Evolutionary conservation across 2,888 invertebrate genomes (phyloP).

Genomic region (Miltochrista miniata): DNA sequence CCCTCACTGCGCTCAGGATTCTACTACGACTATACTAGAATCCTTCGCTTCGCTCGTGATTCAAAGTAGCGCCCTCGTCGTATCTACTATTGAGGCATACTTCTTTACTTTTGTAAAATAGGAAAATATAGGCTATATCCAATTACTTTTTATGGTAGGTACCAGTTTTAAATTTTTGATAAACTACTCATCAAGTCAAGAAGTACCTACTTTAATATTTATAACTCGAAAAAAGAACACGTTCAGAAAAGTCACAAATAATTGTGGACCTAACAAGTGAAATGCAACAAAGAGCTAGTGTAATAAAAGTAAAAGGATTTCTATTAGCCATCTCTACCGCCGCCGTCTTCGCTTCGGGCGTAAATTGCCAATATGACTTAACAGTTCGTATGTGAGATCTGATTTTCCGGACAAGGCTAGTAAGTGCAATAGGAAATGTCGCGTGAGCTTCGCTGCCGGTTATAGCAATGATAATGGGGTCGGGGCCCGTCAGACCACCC

Average conservation of each 20-base stretch:
- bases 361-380: slow-evolving; percentile 47
- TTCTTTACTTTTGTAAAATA: too few relatives aligned
- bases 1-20: too few relatives aligned
- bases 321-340: slow-evolving; percentile 32
- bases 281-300: slow-evolving; percentile 19
- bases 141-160: too few relatives aligned
- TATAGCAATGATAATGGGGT: slow-evolving; percentile 76
- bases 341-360: slow-evolving; percentile 30
- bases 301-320: slow-evolving; percentile 35
- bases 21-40: too few relatives aligned
- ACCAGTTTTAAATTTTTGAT: too few relatives aligned
- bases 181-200: too few relatives aligned
- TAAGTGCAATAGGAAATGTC: slow-evolving; percentile 73
- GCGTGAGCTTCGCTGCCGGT: slow-evolving; percentile 61
- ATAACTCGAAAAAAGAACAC: too few relatives aligned
- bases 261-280: slow-evolving; percentile 11
- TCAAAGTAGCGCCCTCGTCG: too few relatives aligned
- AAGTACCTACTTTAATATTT: too few relatives aligned
- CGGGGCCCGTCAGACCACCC: slow-evolving; percentile 24
- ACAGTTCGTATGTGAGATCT: slow-evolving; percentile 52
- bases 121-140: too few relatives aligned
- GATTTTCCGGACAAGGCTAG: slow-evolving; percentile 49
- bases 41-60: too few relatives aligned
- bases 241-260: slow-evolving; percentile 4
- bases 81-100: too few relatives aligned